Evolutionary conservation across 2,113 vertebrate genomes (phyloP).

Genomic region (Megaptera novaeangliae): DNA sequence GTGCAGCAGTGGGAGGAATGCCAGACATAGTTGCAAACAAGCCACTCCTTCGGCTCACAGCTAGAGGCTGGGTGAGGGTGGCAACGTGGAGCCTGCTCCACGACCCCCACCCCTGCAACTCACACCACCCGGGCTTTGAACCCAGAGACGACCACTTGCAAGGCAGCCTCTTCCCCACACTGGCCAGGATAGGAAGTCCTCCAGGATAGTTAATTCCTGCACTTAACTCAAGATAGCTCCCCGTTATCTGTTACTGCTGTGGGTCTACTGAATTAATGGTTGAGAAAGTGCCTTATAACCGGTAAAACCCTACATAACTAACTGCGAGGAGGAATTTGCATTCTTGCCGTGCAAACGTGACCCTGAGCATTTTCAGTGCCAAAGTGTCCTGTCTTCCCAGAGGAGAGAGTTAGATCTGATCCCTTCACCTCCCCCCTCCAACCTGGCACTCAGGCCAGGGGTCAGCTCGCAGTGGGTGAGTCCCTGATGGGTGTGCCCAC

Average conservation of each 20-base stretch:
- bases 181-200: not conserved
- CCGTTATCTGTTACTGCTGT: not conserved
- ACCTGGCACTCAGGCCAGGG: conserved; percentile 50
- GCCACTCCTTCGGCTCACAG: conserved; percentile 72
- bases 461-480: conserved; percentile 35
- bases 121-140: conserved; percentile 26
- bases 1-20: conserved; percentile 64
- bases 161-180: not conserved
- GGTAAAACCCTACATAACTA: not conserved
- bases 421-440: not conserved
- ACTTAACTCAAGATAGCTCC: not conserved
- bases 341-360: not conserved
- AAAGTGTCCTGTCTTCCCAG: not conserved
- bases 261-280: conserved; percentile 10
- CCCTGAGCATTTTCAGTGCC: conserved; percentile 28
- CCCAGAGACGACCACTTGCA: conserved; percentile 5
- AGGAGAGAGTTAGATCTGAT: not conserved
- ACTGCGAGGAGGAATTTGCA: conserved; percentile 16
- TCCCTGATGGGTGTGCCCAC: conserved; percentile 66
- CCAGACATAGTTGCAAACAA: conserved; percentile 76
- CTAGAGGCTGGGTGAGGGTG: conserved; percentile 58
- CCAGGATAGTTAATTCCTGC: not conserved
- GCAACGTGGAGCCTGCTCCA: conserved; percentile 46
- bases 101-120: too few species aligned
- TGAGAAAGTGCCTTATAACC: conserved; percentile 22